A percentile compares a stretch with the other conserved stretches of the same genome.
Conservation (phyloP, 2,888 invertebrate genomes). For the Tenthredo mesomela region DNA sequence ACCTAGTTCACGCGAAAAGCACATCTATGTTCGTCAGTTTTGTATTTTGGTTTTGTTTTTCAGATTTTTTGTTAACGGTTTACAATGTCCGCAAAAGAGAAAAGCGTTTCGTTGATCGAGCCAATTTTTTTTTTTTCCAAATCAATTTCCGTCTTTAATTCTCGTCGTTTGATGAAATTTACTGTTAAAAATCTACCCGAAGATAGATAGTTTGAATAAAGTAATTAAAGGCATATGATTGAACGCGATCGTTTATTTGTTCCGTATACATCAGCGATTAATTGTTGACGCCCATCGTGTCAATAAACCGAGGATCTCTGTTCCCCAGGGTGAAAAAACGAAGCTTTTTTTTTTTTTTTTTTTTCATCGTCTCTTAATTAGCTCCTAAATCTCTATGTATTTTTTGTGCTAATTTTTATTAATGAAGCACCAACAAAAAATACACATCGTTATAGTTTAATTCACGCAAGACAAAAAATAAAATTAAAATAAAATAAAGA, state of each 20-base stretch:
- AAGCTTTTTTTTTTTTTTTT: background rate
- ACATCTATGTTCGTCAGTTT: background rate
- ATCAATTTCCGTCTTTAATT: background rate
- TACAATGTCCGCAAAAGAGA: background rate
- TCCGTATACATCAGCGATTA: background rate
- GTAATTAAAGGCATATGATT: background rate
- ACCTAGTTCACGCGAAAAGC: background rate
- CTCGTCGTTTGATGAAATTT: background rate
- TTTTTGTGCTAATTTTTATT: background rate
- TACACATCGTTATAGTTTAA: background rate
- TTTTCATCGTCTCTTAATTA: background rate
- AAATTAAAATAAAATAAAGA: too few species aligned
- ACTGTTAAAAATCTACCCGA: background rate
- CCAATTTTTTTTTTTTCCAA: background rate
- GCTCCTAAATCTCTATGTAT: background rate
- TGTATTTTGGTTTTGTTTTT: background rate
- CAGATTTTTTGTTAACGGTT: background rate
- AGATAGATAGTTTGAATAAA: background rate
- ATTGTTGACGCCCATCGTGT: constrained; percentile 18
- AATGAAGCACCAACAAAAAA: background rate
- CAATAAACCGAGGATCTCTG: background rate
- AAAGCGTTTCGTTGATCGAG: background rate
- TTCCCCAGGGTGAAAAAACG: background rate
- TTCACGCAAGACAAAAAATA: background rate
- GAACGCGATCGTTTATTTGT: background rate